These are phyloP conservation scores for Epiblema foenella DNA, from an alignment of 2,888 invertebrate species.

Conservation along the genomic window DNA sequence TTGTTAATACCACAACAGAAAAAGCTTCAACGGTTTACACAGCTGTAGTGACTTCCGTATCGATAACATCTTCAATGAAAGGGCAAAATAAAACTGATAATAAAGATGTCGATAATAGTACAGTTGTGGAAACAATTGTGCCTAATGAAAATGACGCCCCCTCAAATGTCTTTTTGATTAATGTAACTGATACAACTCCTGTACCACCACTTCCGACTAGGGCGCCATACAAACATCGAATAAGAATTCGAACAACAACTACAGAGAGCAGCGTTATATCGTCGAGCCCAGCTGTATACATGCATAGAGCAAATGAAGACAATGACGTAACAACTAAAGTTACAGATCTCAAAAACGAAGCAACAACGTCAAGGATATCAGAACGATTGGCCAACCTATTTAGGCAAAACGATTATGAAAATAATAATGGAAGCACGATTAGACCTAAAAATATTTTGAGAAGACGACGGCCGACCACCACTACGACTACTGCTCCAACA, in stretches of 20 bases:
- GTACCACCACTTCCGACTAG: conserved; percentile 50
- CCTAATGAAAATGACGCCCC: conserved; percentile 56
- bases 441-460: conserved; percentile 67
- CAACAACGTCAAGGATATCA: conserved; percentile 62
- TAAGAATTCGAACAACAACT: conserved; percentile 76
- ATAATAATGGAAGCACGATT: conserved; percentile 59
- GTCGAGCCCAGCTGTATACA: conserved; percentile 50
- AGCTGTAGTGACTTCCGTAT: conserved; percentile 82
- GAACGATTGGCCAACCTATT: conserved; percentile 66
- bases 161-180: conserved; percentile 55
- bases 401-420: conserved; percentile 62
- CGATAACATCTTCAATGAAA: conserved; percentile 82
- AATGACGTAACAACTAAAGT: conserved; percentile 59
- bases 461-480: conserved; percentile 78
- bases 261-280: conserved; percentile 64
- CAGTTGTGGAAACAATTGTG: conserved; percentile 52
- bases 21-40: conserved; percentile 79
- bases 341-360: conserved; percentile 54
- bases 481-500: conserved; percentile 58
- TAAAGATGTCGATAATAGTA: conserved; percentile 63
- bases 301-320: conserved; percentile 60
- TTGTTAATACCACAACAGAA: conserved; percentile 72
- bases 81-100: conserved; percentile 76
- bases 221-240: conserved; percentile 67
- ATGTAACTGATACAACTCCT: conserved; percentile 60